Conservation (phyloP, 2,888 invertebrate genomes). For the Andricus curvator region DNA sequence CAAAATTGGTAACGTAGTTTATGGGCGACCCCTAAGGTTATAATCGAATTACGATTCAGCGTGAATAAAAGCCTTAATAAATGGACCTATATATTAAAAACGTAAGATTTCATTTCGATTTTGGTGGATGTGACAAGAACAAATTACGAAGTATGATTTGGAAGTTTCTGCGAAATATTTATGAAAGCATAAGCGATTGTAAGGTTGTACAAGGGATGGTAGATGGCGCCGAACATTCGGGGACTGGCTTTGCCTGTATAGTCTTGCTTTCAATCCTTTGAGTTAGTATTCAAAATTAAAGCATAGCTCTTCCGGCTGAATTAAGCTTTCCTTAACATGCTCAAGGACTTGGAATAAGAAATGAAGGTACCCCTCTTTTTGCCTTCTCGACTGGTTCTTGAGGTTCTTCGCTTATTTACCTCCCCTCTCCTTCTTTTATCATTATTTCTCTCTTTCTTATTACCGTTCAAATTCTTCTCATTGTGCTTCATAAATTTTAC, state of each 20-base stretch:
- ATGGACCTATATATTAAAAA: too few species aligned
- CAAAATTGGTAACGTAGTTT: too few species aligned
- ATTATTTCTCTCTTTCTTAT: neutral
- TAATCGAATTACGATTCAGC: too few species aligned
- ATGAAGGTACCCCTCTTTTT: constrained; percentile 41
- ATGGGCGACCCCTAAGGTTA: too few species aligned
- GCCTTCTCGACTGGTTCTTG: neutral
- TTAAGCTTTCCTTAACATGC: constrained; percentile 69
- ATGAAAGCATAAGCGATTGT: constrained; percentile 69
- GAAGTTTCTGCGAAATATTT: constrained; percentile 70
- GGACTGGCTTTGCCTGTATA: constrained; percentile 45
- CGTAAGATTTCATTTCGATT: constrained; percentile 42
- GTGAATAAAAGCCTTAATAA: too few species aligned
- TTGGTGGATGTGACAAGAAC: constrained; percentile 55
- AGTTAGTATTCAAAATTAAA: constrained; percentile 77
- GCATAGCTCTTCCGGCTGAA: constrained; percentile 63
- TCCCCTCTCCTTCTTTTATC: neutral
- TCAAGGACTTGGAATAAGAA: constrained; percentile 51
- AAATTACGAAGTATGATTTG: constrained; percentile 74
- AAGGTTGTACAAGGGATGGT: constrained; percentile 53
- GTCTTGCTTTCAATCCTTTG: constrained; percentile 64
- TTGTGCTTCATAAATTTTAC: neutral
- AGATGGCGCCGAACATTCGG: constrained; percentile 52
- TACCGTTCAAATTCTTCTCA: neutral
- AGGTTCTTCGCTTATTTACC: neutral